Evolutionary conservation across 2,797 vertebrate genomes (phyloP), one percentile per base, ranked within the genome.

Genomic region (Masticophis lateralis): DNA sequence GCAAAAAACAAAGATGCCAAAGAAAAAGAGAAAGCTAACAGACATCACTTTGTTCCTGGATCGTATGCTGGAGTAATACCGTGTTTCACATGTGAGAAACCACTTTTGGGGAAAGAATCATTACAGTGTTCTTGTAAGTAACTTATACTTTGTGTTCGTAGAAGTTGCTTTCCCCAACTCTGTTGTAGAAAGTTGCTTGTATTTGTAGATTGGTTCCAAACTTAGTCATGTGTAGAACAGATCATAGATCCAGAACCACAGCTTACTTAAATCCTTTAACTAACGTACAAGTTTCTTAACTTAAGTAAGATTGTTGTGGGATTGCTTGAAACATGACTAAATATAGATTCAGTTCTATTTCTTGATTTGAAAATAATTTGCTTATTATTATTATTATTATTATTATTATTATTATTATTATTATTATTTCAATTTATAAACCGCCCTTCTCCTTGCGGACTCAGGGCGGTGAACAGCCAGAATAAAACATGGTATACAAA

Each of bases 41-140:
- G 98, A 94, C 99, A 99, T 94, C 98, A 96, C n/a, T 99, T 99
- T 96, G 97, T 97, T 88, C 95, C 97, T 0, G 99, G 98, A n/a
- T 97, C 98, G 4, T 98, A 98, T 96, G 96, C 98, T 63, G 98
- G 98, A 57, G 96, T 98, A 92, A 97, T 97, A 0, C 96, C 98
- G 28, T 99, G 99, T 95, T 97, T 98, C 69, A 98, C 98, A 60
- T 99, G 99, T 93, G 98, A 99, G 94, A 99, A 99, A 94, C 97
- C 98, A 0, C 98, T 98, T 0, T 95, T 98, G 89, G 99, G 98
- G 87, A 99, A 99, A 95, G 99, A 99, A 87, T 98, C 98, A 2
- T 95, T 99, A 87, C 99, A 99, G 90, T 99, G 99, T 94, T 97
- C 98, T 92, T 90, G 99, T 99, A 97, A 98, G 99, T 98, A 95